phyloP scores from a whole-genome alignment of 2,888 invertebrate genomes.

The Clistopyga incitator region DNA sequence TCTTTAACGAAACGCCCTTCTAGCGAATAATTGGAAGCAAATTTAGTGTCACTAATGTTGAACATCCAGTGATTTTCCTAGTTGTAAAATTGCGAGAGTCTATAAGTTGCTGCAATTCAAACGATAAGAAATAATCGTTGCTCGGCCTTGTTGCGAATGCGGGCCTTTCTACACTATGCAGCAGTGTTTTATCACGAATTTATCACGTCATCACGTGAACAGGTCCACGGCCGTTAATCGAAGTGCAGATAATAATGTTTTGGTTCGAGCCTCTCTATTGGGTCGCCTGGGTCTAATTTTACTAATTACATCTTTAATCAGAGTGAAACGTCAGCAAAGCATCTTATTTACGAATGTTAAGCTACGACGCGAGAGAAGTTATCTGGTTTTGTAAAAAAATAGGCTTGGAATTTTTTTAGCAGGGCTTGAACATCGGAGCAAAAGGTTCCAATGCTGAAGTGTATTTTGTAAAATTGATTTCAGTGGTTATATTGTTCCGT shows the following conservation, averaged over 20 bases:
- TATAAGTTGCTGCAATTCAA: neutral
- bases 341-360: neutral
- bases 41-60: neutral
- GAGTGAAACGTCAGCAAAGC: neutral
- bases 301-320: neutral
- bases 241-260: constrained; percentile 10
- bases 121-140: constrained; percentile 35
- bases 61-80: constrained; percentile 12
- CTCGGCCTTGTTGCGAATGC: constrained; percentile 37
- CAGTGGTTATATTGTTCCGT: too few species aligned
- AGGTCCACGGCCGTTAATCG: constrained; percentile 35
- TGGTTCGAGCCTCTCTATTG: too few species aligned
- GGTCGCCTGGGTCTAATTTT: neutral
- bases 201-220: constrained; percentile 10
- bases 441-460: too few species aligned
- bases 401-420: too few species aligned
- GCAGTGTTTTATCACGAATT: constrained; percentile 25
- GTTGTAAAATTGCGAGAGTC: neutral
- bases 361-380: neutral
- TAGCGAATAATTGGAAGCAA: neutral
- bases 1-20: neutral
- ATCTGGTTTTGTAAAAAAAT: too few species aligned
- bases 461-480: too few species aligned
- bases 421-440: too few species aligned
- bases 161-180: constrained; percentile 10